These are phyloP conservation scores for Micronycteris hirsuta DNA, from an alignment of 2,113 vertebrate species.

Conservation along the genomic window DNA sequence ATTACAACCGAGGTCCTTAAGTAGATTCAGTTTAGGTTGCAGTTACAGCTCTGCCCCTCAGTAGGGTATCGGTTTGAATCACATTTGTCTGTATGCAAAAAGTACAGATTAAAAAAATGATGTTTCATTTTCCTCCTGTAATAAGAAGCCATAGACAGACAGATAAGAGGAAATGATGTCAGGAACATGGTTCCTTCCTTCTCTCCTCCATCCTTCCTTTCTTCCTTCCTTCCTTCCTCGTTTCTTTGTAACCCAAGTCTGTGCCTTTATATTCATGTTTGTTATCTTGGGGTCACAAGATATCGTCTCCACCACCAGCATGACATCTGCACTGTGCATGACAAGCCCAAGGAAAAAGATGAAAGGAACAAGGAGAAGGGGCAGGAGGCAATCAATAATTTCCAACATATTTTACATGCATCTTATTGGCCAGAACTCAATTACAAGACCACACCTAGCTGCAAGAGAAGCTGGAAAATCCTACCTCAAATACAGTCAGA, in stretches of 20 bases:
- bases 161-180: neutral
- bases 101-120: neutral
- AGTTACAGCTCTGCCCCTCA: neutral
- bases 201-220: neutral
- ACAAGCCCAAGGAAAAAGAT: neutral
- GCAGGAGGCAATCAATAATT: neutral
- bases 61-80: neutral
- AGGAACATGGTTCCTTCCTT: too few species aligned
- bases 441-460: neutral
- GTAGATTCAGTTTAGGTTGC: neutral
- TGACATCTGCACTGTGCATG: neutral
- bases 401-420: neutral
- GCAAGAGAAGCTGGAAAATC: conserved; percentile 20
- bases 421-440: neutral
- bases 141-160: neutral
- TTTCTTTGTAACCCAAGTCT: neutral
- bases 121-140: neutral
- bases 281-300: neutral
- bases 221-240: neutral
- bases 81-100: neutral
- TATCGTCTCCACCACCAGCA: neutral
- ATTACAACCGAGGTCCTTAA: neutral
- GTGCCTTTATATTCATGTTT: neutral
- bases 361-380: neutral
- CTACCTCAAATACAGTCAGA: neutral